Evolutionary conservation across 2,888 invertebrate species (phyloP).

Genomic region (Tachina lurida): DNA sequence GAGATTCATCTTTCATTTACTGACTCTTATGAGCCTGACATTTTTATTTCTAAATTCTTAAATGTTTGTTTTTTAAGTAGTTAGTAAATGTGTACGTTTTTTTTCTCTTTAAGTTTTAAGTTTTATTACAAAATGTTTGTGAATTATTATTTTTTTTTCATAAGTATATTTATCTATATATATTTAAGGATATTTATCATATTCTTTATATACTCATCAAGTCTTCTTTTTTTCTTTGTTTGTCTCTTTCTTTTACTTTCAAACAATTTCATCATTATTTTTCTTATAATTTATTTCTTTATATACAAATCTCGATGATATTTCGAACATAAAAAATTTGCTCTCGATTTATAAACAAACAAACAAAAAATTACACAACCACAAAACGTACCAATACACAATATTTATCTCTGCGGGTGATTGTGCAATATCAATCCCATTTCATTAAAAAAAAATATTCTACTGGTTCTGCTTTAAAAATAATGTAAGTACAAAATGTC

Average conservation of each 20-base stretch:
- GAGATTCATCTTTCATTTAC: neutral
- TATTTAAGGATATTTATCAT: slow-evolving; percentile 12
- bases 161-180: slow-evolving; percentile 24
- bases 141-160: slow-evolving; percentile 34
- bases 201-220: slow-evolving; percentile 66
- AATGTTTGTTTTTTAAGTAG: slow-evolving; percentile 41
- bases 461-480: slow-evolving; percentile 63
- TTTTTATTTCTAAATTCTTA: slow-evolving; percentile 14
- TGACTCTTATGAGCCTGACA: neutral
- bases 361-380: slow-evolving; percentile 4
- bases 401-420: slow-evolving; percentile 29
- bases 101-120: slow-evolving; percentile 18
- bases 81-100: slow-evolving; percentile 57
- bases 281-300: slow-evolving; percentile 38
- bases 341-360: slow-evolving; percentile 1
- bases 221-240: slow-evolving; percentile 66
- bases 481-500: slow-evolving; percentile 80
- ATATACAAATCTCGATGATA: slow-evolving; percentile 15
- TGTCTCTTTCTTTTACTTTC: slow-evolving; percentile 55
- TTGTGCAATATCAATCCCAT: slow-evolving; percentile 18
- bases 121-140: slow-evolving; percentile 56
- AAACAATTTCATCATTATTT: slow-evolving; percentile 37
- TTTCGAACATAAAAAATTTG: slow-evolving; percentile 6
- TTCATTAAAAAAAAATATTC: slow-evolving; percentile 20
- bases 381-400: slow-evolving; percentile 10